A percentile compares a stretch with the other conserved stretches of the same genome.
Conservation (phyloP, 2,888 invertebrate species). For the Apodemia zela region DNA sequence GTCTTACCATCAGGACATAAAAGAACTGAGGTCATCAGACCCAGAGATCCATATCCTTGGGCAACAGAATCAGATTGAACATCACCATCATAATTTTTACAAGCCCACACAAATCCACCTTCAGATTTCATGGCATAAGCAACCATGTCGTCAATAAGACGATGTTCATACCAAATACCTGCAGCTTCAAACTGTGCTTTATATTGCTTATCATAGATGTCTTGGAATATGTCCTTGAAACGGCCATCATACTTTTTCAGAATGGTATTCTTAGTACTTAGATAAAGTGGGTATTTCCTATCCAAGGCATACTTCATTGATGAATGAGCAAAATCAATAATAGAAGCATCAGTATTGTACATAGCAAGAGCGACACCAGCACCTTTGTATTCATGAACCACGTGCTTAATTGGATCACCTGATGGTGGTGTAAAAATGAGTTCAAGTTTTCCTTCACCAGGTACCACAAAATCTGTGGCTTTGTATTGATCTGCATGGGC, state of each 20-base stretch:
- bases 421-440: slow-evolving; percentile 88
- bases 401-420: slow-evolving; percentile 83
- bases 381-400: slow-evolving; percentile 92
- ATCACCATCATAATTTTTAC: slow-evolving; percentile 99
- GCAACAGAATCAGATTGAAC: slow-evolving; percentile 99
- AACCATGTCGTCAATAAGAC: slow-evolving; percentile 99
- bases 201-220: slow-evolving; percentile 94
- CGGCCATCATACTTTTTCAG: slow-evolving; percentile 97
- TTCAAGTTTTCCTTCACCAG: slow-evolving; percentile 93
- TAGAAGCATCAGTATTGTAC: slow-evolving; percentile 98
- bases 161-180: slow-evolving; percentile 98
- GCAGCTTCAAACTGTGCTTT: slow-evolving; percentile 90
- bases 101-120: slow-evolving; percentile 99
- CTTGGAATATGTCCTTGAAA: slow-evolving; percentile 98
- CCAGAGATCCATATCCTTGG: slow-evolving; percentile 97
- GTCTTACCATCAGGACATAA: slow-evolving; percentile 99
- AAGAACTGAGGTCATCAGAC: slow-evolving; percentile 98
- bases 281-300: slow-evolving; percentile 92
- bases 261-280: slow-evolving; percentile 98
- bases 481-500: slow-evolving; percentile 99
- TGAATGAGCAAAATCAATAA: slow-evolving; percentile 95
- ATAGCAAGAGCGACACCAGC: slow-evolving; percentile 96
- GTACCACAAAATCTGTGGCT: slow-evolving; percentile 97
- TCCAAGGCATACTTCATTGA: slow-evolving; percentile 94
- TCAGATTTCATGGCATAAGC: slow-evolving; percentile 98